Conservation (phyloP, 2,888 invertebrate genomes). For the Microchrysa polita region DNA sequence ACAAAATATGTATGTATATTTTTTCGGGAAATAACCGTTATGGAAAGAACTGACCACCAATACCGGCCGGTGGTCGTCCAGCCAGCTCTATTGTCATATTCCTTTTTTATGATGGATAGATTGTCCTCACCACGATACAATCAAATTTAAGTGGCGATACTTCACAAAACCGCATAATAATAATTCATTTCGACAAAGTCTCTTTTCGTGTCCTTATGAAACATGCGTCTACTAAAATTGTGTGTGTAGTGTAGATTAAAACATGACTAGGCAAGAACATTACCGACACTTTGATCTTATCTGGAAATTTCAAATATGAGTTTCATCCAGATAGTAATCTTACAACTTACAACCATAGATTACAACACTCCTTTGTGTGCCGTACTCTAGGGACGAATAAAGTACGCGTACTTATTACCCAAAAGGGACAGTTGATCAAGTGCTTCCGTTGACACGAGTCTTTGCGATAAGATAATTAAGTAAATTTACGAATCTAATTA, state of each 20-base stretch:
- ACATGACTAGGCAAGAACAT: slow-evolving; percentile 26
- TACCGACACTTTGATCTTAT: slow-evolving; percentile 5
- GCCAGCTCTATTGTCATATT: too few species aligned
- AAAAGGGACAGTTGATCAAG: slow-evolving; percentile 19
- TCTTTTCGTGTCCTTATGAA: neutral
- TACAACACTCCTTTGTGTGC: neutral
- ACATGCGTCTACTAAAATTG: neutral
- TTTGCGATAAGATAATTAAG: slow-evolving; percentile 16
- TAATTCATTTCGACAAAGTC: neutral
- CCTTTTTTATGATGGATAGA: neutral
- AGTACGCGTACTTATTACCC: neutral
- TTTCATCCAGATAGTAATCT: slow-evolving; percentile 16
- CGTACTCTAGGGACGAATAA: neutral
- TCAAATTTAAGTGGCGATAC: slow-evolving; percentile 19
- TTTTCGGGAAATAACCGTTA: too few species aligned
- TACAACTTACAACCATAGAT: neutral
- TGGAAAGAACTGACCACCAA: slow-evolving; percentile 3
- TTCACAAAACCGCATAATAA: neutral
- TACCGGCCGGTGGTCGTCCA: neutral
- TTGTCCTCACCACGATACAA: neutral
- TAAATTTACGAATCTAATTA: slow-evolving; percentile 41
- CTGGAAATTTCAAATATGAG: slow-evolving; percentile 14
- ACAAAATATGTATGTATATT: too few species aligned
- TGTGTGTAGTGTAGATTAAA: slow-evolving; percentile 26
- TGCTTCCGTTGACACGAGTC: slow-evolving; percentile 36